Conservation (phyloP, 2,113 vertebrate genomes). For the Pholis gunnellus region DNA sequence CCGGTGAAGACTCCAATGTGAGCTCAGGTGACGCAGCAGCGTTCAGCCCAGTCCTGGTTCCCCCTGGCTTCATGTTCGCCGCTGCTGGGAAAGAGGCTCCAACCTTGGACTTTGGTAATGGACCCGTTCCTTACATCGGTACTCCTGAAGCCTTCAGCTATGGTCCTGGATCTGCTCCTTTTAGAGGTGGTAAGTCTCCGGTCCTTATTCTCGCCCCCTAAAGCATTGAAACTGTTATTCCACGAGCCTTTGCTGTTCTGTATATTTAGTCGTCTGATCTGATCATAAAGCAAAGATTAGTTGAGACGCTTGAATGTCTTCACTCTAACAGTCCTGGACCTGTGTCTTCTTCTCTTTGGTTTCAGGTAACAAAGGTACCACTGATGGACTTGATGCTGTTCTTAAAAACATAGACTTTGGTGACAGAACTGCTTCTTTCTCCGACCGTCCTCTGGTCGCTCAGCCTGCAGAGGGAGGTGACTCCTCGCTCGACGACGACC, state of each 20-base stretch:
- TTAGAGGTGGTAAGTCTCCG: too few species aligned
- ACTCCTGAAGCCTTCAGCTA: background rate
- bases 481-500: too few species aligned
- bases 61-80: background rate
- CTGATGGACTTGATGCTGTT: background rate
- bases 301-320: background rate
- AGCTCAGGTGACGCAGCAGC: background rate
- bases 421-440: fast-evolving
- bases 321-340: too few species aligned
- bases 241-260: too few species aligned
- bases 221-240: background rate
- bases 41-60: background rate
- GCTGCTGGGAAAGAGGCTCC: background rate
- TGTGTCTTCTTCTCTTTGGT: background rate
- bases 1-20: background rate
- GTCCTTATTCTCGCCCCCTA: too few species aligned
- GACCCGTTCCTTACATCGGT: background rate
- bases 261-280: too few species aligned
- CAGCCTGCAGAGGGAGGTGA: background rate
- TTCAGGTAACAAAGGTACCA: background rate
- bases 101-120: background rate
- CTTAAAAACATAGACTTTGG: background rate
- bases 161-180: background rate
- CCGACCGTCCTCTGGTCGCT: background rate
- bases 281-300: background rate